Conservation (phyloP, 2,113 vertebrate species). For the Poecilia latipinna region DNA sequence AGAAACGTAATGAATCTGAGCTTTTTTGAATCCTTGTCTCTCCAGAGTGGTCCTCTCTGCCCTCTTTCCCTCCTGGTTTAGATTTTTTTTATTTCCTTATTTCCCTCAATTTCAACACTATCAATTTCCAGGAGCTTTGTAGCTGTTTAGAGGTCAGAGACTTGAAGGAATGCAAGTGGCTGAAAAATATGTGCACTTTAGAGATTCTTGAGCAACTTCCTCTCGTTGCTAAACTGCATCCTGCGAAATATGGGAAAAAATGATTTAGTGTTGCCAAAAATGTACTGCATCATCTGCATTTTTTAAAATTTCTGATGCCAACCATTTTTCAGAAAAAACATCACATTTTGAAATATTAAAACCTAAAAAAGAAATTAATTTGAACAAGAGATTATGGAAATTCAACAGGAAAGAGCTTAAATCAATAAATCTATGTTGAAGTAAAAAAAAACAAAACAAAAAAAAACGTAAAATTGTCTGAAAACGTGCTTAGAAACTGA, state of each 20-base stretch:
- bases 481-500: too few species aligned
- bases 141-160: constrained; percentile 33
- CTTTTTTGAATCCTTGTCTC: constrained; percentile 10
- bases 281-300: not conserved
- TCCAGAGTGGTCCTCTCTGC: not conserved
- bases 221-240: constrained; percentile 3
- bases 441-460: not conserved
- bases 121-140: constrained; percentile 18
- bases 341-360: too few species aligned
- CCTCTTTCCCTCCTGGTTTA: constrained; percentile 20
- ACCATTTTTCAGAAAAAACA: not conserved
- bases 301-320: not conserved
- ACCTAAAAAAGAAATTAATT: not conserved
- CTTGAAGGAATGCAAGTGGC: not conserved
- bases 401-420: not conserved
- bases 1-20: constrained; percentile 4
- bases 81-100: not conserved
- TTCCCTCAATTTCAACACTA: constrained; percentile 7
- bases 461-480: not conserved
- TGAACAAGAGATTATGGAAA: not conserved
- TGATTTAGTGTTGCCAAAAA: not conserved
- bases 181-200: constrained; percentile 22
- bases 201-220: constrained; percentile 20
- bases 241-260: not conserved
- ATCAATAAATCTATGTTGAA: not conserved